These are phyloP conservation scores for Panzeria rudis DNA, from an alignment of 2,888 invertebrate species.

Conservation along the genomic window DNA sequence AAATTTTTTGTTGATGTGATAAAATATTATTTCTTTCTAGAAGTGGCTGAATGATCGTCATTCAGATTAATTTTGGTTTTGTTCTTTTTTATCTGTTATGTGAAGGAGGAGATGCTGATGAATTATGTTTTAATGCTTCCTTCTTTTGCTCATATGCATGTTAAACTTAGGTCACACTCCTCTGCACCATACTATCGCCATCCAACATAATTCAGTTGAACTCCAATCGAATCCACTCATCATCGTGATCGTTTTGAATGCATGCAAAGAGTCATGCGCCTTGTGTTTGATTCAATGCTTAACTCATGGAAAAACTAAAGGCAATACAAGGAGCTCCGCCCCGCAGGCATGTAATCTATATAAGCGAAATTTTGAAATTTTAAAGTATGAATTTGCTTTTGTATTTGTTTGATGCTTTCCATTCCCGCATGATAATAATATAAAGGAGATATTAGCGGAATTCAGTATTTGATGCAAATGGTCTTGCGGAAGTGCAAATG, in stretches of 20 bases:
- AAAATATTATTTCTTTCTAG: slow-evolving; percentile 45
- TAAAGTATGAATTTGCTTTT: background rate
- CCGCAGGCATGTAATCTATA: slow-evolving; percentile 78
- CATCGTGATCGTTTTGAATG: slow-evolving; percentile 51
- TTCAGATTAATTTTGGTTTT: slow-evolving; percentile 17
- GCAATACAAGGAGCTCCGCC: slow-evolving; percentile 83
- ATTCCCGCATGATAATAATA: slow-evolving; percentile 28
- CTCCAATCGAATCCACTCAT: slow-evolving; percentile 41
- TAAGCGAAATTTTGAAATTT: slow-evolving; percentile 72
- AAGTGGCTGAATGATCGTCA: slow-evolving; percentile 66
- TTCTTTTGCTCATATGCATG: slow-evolving; percentile 57
- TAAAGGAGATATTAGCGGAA: background rate
- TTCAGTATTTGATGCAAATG: too few species aligned
- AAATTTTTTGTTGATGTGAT: slow-evolving; percentile 17
- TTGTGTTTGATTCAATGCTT: slow-evolving; percentile 45
- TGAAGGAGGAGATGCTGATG: slow-evolving; percentile 66
- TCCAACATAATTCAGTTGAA: slow-evolving; percentile 1
- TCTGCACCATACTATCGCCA: slow-evolving; percentile 14
- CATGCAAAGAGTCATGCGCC: slow-evolving; percentile 18
- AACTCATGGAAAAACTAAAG: slow-evolving; percentile 50
- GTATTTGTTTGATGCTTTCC: slow-evolving; percentile 45
- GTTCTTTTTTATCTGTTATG: slow-evolving; percentile 6
- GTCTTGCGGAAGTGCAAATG: too few species aligned
- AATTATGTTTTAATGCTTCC: slow-evolving; percentile 67
- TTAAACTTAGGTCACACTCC: slow-evolving; percentile 31